Evolutionary conservation across 2,113 vertebrate genomes (phyloP), one percentile per base, ranked within the genome.

Genomic region (Prolemur simus): DNA sequence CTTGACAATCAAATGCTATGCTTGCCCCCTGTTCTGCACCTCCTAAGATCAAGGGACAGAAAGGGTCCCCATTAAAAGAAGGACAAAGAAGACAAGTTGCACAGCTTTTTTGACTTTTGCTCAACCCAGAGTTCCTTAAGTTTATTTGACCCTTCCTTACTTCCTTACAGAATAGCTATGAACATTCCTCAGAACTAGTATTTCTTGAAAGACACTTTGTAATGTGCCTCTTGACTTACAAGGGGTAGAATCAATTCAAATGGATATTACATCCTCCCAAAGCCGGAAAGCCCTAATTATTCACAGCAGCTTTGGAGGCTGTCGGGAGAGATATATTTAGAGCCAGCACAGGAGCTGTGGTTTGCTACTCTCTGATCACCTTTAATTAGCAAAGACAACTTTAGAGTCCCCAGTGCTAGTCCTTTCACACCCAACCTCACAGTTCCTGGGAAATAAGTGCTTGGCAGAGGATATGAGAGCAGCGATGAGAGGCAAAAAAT

Each of bases 61-160:
- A 80, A 10, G 12, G 58, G 32, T 47, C 69, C 34, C 63, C 80
- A 82, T 60, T 80, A 89, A 95, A 96, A 94, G 60, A 96, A 92
- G 60, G 60, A n/a, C 58, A 89, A 45, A 14, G 45, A 97, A 89
- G 71, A 56, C 34, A 84, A 78, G 37, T 15, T 60, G 29, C 0
- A 42, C 4, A 29, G 80, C 20, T 37, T 39, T 32, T 66, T 25
- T 60, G 47, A n/a, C 54, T 49, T 93, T 80, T 76, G 49, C 27
- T 84, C 77, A 90, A 21, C 9, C 13, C 27, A 80, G 47, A 56
- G 54, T 52, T 71, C 52, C 47, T 77, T 60, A 71, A 73, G 13
- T 90, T 96, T 68, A 74, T 87, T 13, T 54, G 82, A 23, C 45
- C 42, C 11, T 64, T 34, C 47, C n/a, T 71, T 6, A 14, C 27